Conservation (phyloP, 2,888 invertebrate genomes). For the Eristalinus aeneus region DNA sequence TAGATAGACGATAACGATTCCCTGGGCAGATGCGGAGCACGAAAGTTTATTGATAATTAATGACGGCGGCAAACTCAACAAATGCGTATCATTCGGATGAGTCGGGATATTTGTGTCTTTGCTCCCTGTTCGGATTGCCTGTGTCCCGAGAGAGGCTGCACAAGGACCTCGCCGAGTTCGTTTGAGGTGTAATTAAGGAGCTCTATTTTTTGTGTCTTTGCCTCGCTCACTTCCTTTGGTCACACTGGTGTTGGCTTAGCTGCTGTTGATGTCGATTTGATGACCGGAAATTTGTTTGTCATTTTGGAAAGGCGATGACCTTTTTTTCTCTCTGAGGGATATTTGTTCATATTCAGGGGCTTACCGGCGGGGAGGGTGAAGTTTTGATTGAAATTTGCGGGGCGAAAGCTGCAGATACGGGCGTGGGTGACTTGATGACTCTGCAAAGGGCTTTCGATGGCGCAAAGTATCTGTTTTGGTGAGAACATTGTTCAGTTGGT, state of each 20-base stretch:
- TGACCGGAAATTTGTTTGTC: constrained; percentile 56
- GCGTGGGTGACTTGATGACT: constrained; percentile 46
- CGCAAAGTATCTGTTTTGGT: constrained; percentile 16
- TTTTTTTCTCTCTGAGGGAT: neutral
- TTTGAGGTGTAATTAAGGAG: constrained; percentile 58
- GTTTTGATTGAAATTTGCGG: constrained; percentile 58
- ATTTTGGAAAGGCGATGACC: constrained; percentile 43
- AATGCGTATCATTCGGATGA: constrained; percentile 68
- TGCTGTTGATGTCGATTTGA: constrained; percentile 58
- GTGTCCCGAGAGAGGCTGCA: neutral
- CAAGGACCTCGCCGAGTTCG: constrained; percentile 32
- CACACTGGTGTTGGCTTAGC: constrained; percentile 18
- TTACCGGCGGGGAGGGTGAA: constrained; percentile 17
- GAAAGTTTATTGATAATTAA: constrained; percentile 69
- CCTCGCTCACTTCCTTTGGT: neutral
- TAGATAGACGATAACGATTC: constrained; percentile 44
- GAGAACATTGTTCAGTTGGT: too few relatives aligned
- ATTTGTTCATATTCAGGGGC: constrained; percentile 11
- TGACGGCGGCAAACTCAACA: constrained; percentile 60
- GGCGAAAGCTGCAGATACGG: too few relatives aligned
- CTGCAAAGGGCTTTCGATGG: constrained; percentile 32
- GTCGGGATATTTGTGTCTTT: constrained; percentile 45
- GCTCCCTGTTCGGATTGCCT: neutral
- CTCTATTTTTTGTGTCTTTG: constrained; percentile 23
- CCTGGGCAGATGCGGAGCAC: constrained; percentile 7